Conservation (phyloP, 2,113 vertebrate species). For the Opisthocomus hoazin region DNA sequence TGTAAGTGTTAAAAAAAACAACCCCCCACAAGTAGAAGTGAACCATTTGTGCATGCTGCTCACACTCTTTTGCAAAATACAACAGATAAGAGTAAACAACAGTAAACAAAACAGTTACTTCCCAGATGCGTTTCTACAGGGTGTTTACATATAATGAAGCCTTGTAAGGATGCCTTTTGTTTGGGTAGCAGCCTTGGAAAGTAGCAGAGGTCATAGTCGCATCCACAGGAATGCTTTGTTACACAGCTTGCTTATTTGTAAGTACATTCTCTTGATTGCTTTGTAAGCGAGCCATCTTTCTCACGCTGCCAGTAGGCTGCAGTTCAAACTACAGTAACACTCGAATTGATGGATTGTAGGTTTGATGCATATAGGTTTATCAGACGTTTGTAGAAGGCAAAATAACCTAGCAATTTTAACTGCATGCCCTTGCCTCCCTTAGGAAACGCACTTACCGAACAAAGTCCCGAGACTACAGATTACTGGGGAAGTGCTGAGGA, state of each 20-base stretch:
- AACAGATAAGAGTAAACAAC: background rate
- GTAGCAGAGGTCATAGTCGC: background rate
- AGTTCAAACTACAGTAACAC: background rate
- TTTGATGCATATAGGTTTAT: background rate
- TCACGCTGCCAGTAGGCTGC: background rate
- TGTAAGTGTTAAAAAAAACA: constrained; percentile 19
- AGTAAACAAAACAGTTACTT: background rate
- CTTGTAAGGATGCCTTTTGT: constrained; percentile 9
- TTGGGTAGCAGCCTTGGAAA: constrained; percentile 36
- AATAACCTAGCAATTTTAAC: background rate
- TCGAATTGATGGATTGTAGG: background rate
- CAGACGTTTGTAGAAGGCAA: background rate
- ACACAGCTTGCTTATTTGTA: background rate
- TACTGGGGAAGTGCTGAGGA: background rate
- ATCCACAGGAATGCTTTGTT: background rate
- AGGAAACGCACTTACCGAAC: background rate
- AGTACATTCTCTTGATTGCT: constrained; percentile 10
- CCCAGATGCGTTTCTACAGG: background rate
- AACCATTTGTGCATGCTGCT: background rate
- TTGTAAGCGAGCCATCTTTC: background rate
- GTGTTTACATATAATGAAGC: background rate
- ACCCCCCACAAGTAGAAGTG: background rate
- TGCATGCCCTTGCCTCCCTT: background rate
- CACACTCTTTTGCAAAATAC: background rate
- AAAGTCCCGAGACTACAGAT: background rate